Percentiles rank a stretch among this genome's conserved stretches.
phyloP scores from a whole-genome alignment of 2,113 vertebrate species.

The Rattus rattus region DNA sequence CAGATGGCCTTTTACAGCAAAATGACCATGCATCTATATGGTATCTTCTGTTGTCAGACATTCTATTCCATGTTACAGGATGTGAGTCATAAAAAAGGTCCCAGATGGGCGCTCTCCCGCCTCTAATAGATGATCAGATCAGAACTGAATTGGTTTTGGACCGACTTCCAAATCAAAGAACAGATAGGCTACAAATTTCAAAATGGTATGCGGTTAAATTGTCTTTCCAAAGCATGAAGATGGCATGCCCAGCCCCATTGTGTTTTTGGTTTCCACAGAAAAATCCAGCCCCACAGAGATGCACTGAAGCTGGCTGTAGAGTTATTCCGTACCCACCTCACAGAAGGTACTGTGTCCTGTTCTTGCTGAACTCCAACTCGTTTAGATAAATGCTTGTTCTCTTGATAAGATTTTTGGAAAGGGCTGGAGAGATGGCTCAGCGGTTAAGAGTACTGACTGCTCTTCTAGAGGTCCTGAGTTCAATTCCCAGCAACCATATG shows the following conservation, averaged over 20 bases:
- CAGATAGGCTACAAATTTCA: slow-evolving; percentile 56
- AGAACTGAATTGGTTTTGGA: slow-evolving; percentile 55
- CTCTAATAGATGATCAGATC: slow-evolving; percentile 43
- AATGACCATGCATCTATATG: slow-evolving; percentile 61
- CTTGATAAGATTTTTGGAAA: background rate
- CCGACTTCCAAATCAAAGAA: slow-evolving; percentile 60
- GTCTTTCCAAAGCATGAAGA: slow-evolving; percentile 58
- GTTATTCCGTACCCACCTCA: background rate
- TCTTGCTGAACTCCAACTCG: background rate
- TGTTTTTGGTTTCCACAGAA: slow-evolving; percentile 7
- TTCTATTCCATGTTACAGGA: slow-evolving; percentile 48
- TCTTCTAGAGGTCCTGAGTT: too few species aligned
- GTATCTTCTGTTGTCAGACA: slow-evolving; percentile 58
- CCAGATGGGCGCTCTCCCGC: slow-evolving; percentile 34
- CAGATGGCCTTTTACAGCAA: slow-evolving; percentile 78
- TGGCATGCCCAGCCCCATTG: slow-evolving; percentile 11
- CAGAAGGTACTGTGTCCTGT: background rate
- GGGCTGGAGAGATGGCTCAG: too few species aligned
- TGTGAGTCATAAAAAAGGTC: slow-evolving; percentile 45
- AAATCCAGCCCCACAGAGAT: background rate
- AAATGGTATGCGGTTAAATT: slow-evolving; percentile 44
- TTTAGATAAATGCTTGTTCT: background rate
- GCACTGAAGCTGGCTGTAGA: background rate
- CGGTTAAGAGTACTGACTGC: too few species aligned
- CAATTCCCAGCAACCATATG: background rate